phyloP scores from a whole-genome alignment of 1,140 invertebrate species.

The Lepidurus arcticus region DNA sequence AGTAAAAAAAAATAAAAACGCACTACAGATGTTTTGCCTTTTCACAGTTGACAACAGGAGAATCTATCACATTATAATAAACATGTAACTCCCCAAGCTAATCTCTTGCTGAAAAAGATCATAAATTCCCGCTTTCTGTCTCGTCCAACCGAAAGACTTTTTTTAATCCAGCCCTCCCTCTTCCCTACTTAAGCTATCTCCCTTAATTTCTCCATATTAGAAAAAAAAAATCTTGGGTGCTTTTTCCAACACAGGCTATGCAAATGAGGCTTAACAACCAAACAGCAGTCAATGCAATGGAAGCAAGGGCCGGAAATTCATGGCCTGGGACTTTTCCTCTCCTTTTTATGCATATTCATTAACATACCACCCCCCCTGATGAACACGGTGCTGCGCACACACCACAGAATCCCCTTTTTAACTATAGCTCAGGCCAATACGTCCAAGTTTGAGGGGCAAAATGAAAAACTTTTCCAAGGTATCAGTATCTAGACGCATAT shows the following conservation, averaged over 20 bases:
- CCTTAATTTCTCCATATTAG: too few relatives aligned
- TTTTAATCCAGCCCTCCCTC: too few relatives aligned
- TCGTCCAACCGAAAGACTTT: too few relatives aligned
- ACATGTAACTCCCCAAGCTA: too few relatives aligned
- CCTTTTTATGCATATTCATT: neutral
- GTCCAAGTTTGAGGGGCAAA: too few relatives aligned
- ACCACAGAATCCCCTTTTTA: neutral
- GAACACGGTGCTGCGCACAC: constrained; percentile 2
- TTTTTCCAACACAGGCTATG: constrained; percentile 4
- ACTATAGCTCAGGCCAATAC: neutral
- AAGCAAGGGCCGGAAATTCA: neutral
- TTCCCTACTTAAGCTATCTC: neutral
- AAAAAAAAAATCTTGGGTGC: neutral
- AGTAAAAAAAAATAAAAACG: neutral
- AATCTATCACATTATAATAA: neutral
- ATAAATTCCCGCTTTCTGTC: too few relatives aligned
- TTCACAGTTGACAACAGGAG: neutral
- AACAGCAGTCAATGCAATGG: neutral
- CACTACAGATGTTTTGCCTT: neutral
- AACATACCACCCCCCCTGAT: neutral
- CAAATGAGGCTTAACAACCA: constrained; percentile 20
- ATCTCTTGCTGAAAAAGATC: too few relatives aligned
- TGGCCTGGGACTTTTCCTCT: neutral
- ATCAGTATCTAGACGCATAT: too few relatives aligned
- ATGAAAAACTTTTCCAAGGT: too few relatives aligned